Base-by-base conservation (phyloP, 2,888 invertebrate genomes). In the Epistrophe grossulariae region DNA sequence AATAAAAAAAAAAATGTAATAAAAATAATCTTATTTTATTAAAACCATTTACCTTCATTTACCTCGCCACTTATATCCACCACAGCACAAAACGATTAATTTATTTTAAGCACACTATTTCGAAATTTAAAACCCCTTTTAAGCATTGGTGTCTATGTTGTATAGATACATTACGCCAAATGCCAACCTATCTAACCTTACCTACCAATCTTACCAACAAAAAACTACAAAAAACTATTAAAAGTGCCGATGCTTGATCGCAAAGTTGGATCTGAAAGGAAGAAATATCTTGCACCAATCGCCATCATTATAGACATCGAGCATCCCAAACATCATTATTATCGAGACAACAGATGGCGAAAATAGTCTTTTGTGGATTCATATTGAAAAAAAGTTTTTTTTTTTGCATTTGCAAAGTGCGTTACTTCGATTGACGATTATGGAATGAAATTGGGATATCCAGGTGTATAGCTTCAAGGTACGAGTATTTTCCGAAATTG, bases 391-490 rank as follows among this genome's bases (percentile, higher is more conserved):
- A 15, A 24, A 24, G 2, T 24, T 24, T 24, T 24, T 24, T 40
- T 66, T 55, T 28, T 73, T 77, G 50, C 77, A 50, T 68, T 40
- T 60, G 70, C 62, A 62, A 78, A 81, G 78, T 85, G 85, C 85
- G 72, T 72, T 19, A 28, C 38, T 68, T 60, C 59, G 35, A 31
- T n/a, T n/a, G n/a, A n/a, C n/a, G n/a, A n/a, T 15, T 55, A 11
- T 10, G 24, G 24, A 0, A 60, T 60, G 24, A 5, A 40, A 40
- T 40, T 73, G 35, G 15, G 19, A 40, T 52, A 68, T n/a, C 85
- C 85, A 85, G 81, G 81, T 85, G 85, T 43, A 74, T 76, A 9
- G 45, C 79, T 64, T 38, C 35, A 40, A 84, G 84, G 76, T 57
- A 84, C 24, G 24, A 79, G 71, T 57, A 50, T 28, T 70, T 70